phyloP scores from a whole-genome alignment of 2,888 invertebrate genomes.

The Pandemis heparana region DNA sequence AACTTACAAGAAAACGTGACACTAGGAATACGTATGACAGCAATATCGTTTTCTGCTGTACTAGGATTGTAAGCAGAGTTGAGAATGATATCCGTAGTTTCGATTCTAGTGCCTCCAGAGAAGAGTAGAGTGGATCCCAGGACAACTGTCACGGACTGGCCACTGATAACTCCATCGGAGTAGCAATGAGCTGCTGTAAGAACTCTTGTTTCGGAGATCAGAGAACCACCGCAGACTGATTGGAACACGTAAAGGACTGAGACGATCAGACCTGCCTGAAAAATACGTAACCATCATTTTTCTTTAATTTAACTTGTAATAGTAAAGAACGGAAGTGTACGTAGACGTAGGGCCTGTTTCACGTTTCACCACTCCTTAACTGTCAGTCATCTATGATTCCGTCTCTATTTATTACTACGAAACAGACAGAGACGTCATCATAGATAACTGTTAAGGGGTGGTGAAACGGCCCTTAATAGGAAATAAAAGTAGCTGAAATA shows the following conservation, averaged over 20 bases:
- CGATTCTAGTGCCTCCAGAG: conserved; percentile 45
- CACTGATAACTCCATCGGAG: conserved; percentile 18
- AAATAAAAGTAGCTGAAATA: too few relatives aligned
- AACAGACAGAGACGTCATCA: too few relatives aligned
- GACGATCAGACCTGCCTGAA: conserved; percentile 41
- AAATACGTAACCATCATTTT: background rate
- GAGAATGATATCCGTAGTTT: conserved; percentile 21
- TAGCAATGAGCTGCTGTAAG: conserved; percentile 44
- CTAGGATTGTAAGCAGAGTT: conserved; percentile 55
- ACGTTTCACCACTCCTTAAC: too few relatives aligned
- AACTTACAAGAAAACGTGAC: conserved; percentile 56
- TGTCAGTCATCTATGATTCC: too few relatives aligned
- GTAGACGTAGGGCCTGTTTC: too few relatives aligned
- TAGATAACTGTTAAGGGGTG: too few relatives aligned
- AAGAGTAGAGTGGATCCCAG: conserved; percentile 43
- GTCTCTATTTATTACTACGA: too few relatives aligned
- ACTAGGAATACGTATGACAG: conserved; percentile 51
- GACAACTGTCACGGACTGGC: conserved; percentile 34
- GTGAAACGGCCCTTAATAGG: too few relatives aligned
- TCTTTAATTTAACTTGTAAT: background rate
- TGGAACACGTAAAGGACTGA: conserved; percentile 21
- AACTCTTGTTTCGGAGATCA: conserved; percentile 34
- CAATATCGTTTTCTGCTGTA: conserved; percentile 59
- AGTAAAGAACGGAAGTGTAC: too few relatives aligned
- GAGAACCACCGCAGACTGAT: conserved; percentile 40